Evolutionary conservation across 2,113 vertebrate genomes (phyloP).

Genomic region (Rhinolophus ferrumequinum): DNA sequence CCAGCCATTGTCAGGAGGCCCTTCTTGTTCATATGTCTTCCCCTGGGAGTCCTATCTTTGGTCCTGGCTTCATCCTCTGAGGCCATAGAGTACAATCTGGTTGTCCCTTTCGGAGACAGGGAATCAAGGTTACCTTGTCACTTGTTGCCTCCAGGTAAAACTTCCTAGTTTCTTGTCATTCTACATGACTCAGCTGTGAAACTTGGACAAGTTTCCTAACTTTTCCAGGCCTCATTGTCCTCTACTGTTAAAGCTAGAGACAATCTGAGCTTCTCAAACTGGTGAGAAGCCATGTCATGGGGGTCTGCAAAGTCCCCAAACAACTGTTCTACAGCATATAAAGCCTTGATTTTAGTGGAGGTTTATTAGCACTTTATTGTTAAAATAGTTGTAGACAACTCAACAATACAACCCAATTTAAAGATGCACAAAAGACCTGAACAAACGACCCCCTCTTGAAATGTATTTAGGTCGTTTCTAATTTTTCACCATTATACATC

Average conservation of each 20-base stretch:
- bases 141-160: neutral
- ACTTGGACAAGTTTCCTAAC: neutral
- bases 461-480: neutral
- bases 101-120: neutral
- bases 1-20: neutral
- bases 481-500: neutral
- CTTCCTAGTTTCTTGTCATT: neutral
- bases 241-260: neutral
- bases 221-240: neutral
- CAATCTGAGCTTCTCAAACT: neutral
- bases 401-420: neutral
- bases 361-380: neutral
- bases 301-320: neutral
- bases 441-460: neutral
- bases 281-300: neutral
- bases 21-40: neutral
- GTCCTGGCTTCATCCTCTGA: neutral
- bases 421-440: neutral
- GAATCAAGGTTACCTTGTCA: neutral
- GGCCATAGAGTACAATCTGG: neutral
- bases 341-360: neutral
- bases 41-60: neutral
- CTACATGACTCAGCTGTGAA: neutral
- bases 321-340: neutral
- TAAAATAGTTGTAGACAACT: neutral